Base-by-base conservation (phyloP, 2,797 vertebrate species). In the Tapera naevia region DNA sequence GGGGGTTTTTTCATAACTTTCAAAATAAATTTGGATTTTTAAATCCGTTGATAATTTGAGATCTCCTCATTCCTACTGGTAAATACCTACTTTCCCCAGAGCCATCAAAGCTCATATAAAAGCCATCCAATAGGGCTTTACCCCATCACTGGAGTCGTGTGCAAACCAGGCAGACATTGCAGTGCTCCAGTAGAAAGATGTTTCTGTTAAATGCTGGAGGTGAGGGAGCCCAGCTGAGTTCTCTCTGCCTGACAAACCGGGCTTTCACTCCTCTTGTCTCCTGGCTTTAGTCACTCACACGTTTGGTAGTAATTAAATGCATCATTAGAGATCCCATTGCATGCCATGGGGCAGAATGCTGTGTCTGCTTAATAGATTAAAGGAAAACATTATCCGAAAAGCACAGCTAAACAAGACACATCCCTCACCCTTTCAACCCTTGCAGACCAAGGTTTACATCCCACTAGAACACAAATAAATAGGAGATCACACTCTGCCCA, bases 301-400 rank as follows among this genome's bases (percentile, higher is more conserved):
- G 43, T 87, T 94, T 93, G 72, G 74, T 57, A 90, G 64, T 87
- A 95, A 89, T 94, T 94, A 96, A 81, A 76, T 1, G 1, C 57
- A 81, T 61, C 3, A 0, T 95, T 87, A 94, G 80, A 1, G 11
- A 89, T 41, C 48, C 79, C 17, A 2, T 2, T 65, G 70, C 54
- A 80, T 5, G 1, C 60, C 91, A 60, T 0, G 6, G 84, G 78
- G 46, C 83, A 81, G 67, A 91, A 93, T 41, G 69, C 32, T 41
- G 91, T 8, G 87, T 88, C 95, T 96, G 72, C 79, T 94, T 61
- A 92, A 95, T 10, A 93, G 62, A 95, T 96, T 95, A 92, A 88
- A 89, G 72, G 95, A 72, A 94, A 82, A 54, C 37, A 71, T 37
- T 11, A 73, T 87, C 73, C 91, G 88, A 80, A 92, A 94, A 74